Evolutionary conservation across 1,140 invertebrate species (phyloP), one percentile per base, ranked within the genome.

Genomic region (Gonatopus flavifemur): DNA sequence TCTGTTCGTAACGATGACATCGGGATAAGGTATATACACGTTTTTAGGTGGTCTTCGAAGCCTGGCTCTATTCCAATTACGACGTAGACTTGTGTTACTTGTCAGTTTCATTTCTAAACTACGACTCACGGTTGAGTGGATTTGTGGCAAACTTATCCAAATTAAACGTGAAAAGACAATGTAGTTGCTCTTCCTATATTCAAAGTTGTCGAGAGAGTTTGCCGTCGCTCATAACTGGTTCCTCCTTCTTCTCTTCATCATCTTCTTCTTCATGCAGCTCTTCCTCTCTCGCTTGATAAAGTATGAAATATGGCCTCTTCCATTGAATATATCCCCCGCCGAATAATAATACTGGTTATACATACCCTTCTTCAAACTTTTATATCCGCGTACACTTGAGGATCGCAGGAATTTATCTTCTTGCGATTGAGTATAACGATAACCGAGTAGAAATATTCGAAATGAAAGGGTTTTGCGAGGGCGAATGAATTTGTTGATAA

Each of bases 281-380:
- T 12, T 33, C 7, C 12, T 33, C 7, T 3, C 32, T 3, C 13
- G 6, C 42, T 39, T 47, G 49, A 52, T 70, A 69, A 70, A n/a
- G 59, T 69, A 53, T 67, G 57, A 71, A 70, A 70, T 69, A 71
- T 66, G 44, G 58, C 60, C 64, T 52, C 59, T 58, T 25, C 24
- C 12, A 15, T 42, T 20, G 52, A 56, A 50, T 40, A 43, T 52
- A 53, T 43, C 53, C 57, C 25, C 19, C 51, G 40, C 32, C 41
- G 41, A 58, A n/a, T n/a, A n/a, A n/a, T n/a, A n/a, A n/a, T n/a
- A n/a, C n/a, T n/a, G n/a, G n/a, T n/a, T 57, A 55, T 53, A 61
- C 51, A 37, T 36, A 52, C 53, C 43, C 53, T 49, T 51, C 67
- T 64, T 62, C 55, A 57, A 60, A 66, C 57, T 61, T 67, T 68